Conservation (phyloP, 2,113 vertebrate genomes). For the Chitala chitala region DNA sequence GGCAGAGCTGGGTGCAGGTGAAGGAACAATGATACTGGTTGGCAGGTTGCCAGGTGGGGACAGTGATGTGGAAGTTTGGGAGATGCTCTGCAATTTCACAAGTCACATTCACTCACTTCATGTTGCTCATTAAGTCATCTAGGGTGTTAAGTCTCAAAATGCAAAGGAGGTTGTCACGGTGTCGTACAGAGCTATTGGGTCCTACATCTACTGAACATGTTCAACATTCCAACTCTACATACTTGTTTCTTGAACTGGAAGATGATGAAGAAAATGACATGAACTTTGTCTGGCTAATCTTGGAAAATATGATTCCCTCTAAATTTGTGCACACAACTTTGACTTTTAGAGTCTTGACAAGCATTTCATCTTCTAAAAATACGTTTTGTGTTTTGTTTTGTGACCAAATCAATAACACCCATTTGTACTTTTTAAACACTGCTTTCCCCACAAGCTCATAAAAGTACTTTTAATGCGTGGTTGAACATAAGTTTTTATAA, state of each 20-base stretch:
- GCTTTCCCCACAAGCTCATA: too few species aligned
- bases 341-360: not conserved
- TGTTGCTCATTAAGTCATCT: too few species aligned
- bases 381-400: too few species aligned
- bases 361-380: not conserved
- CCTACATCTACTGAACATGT: not conserved
- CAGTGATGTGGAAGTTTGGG: too few species aligned
- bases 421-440: too few species aligned
- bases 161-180: not conserved
- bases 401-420: too few species aligned
- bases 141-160: too few species aligned
- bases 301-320: not conserved
- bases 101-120: too few species aligned
- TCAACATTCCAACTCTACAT: not conserved
- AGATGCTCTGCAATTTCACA: too few species aligned
- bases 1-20: slow-evolving; percentile 24
- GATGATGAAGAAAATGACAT: not conserved
- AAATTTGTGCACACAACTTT: not conserved
- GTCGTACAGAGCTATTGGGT: not conserved
- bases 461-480: too few species aligned
- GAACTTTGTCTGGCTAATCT: not conserved
- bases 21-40: slow-evolving; percentile 35
- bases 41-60: slow-evolving; percentile 3
- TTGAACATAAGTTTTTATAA: too few species aligned
- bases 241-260: not conserved